A percentile compares a stretch with the other conserved stretches of the same genome.
These are phyloP conservation scores for Odocoileus hemionus DNA, from an alignment of 2,113 vertebrate species.

Conservation along the genomic window DNA sequence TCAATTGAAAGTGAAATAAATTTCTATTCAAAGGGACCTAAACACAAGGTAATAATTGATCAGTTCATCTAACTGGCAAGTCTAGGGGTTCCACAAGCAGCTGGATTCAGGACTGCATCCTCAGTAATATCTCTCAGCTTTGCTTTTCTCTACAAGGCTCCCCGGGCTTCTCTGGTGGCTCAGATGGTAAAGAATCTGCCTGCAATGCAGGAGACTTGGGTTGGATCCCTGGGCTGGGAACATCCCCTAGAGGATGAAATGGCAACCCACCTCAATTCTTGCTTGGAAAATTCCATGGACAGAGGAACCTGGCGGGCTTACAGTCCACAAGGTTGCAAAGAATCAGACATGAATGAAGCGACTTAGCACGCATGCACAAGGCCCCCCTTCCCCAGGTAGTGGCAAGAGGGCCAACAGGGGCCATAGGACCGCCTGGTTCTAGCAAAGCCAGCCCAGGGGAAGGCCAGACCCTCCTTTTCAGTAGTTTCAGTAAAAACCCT, in stretches of 20 bases:
- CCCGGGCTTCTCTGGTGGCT: neutral
- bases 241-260: neutral
- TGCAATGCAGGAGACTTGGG: neutral
- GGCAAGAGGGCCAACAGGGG: neutral
- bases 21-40: neutral
- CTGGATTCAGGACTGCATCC: neutral
- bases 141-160: neutral
- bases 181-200: neutral
- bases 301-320: neutral
- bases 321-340: neutral
- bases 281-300: neutral
- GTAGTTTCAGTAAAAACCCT: neutral
- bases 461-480: neutral
- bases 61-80: neutral
- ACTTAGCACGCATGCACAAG: rapidly evolving
- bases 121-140: neutral
- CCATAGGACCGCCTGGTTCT: neutral
- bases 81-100: neutral
- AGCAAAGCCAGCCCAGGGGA: neutral
- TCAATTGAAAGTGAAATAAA: neutral
- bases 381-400: neutral
- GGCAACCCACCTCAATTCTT: neutral
- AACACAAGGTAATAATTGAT: neutral
- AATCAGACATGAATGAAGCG: neutral
- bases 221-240: neutral